Conservation (phyloP, 2,797 vertebrate genomes). For the Choloepus didactylus region DNA sequence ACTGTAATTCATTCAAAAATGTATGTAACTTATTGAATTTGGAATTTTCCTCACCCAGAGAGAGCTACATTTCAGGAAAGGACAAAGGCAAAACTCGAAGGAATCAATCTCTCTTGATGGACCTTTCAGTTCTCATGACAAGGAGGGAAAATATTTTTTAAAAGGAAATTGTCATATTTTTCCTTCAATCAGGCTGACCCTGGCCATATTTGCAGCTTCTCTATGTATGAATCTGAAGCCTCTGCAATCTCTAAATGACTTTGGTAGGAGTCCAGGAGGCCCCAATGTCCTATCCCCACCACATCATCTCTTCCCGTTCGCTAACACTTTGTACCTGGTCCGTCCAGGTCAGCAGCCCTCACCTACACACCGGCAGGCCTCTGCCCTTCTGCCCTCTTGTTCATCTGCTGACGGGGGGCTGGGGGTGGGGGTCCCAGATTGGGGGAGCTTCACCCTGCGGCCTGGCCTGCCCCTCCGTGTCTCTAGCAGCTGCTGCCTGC, state of each 20-base stretch:
- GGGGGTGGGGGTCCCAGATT: not conserved
- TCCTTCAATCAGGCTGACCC: not conserved
- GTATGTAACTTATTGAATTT: not conserved
- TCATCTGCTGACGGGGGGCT: not conserved
- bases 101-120: slow-evolving; percentile 45
- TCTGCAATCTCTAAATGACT: not conserved
- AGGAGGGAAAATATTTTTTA: slow-evolving; percentile 21
- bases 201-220: not conserved
- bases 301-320: not conserved
- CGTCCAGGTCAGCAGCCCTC: not conserved
- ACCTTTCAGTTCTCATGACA: slow-evolving; percentile 50
- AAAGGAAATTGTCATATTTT: slow-evolving; percentile 19
- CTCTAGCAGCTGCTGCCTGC: not conserved
- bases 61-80: slow-evolving; percentile 47
- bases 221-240: not conserved
- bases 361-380: not conserved
- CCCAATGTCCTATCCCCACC: too few species aligned
- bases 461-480: not conserved
- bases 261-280: not conserved
- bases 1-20: slow-evolving; percentile 43
- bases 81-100: slow-evolving; percentile 54
- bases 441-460: not conserved
- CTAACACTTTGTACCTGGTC: not conserved
- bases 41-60: not conserved
- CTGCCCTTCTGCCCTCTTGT: not conserved